Evolutionary conservation across 1,140 invertebrate species (phyloP).

Genomic region (Pentalonia nigronervosa): DNA sequence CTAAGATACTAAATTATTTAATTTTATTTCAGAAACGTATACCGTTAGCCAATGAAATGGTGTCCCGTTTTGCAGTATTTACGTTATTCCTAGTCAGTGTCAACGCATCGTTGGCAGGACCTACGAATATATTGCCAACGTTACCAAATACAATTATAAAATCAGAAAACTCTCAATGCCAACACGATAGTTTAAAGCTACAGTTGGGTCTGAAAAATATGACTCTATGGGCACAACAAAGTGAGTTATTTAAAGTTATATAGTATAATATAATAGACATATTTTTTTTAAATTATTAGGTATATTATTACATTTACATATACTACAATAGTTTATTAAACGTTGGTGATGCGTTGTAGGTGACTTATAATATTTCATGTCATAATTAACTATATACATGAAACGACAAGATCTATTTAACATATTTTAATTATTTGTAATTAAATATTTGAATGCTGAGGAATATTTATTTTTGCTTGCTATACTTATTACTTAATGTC

Average conservation of each 20-base stretch:
- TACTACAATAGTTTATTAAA: too few relatives aligned
- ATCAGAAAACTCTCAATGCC: slow-evolving; percentile 57
- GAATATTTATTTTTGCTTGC: not conserved
- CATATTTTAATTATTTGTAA: too few relatives aligned
- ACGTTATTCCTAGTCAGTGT: slow-evolving; percentile 39
- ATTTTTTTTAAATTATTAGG: not conserved
- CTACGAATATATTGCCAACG: slow-evolving; percentile 55
- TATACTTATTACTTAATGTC: not conserved
- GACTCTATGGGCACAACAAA: slow-evolving; percentile 62
- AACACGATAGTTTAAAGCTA: slow-evolving; percentile 56
- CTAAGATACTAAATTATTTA: not conserved
- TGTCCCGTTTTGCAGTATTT: slow-evolving; percentile 30
- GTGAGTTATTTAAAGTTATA: slow-evolving; percentile 60
- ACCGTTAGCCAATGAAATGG: not conserved
- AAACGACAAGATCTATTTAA: too few relatives aligned
- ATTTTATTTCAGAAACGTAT: not conserved
- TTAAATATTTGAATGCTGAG: too few relatives aligned
- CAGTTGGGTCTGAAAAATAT: slow-evolving; percentile 60
- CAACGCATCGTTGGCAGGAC: slow-evolving; percentile 33
- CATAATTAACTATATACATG: too few relatives aligned
- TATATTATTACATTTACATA: not conserved
- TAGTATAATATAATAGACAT: not conserved
- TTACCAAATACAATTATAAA: slow-evolving; percentile 58
- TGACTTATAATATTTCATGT: too few relatives aligned
- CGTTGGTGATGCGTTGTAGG: too few relatives aligned